Evolutionary conservation across 2,888 invertebrate species (phyloP).

Genomic region (Amiota minor): DNA sequence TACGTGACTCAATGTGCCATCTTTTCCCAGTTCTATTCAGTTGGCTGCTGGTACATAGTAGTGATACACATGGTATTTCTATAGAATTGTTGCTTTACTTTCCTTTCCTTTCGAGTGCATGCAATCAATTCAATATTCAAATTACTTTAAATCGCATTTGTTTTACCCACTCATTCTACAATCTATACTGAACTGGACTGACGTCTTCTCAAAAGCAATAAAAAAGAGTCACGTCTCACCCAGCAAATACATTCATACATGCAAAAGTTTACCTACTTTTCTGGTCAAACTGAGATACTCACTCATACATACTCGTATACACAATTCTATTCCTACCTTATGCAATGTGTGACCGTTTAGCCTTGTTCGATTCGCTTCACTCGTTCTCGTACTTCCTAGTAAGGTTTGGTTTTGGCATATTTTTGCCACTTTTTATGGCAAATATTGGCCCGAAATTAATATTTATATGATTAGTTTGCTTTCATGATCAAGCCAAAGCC

Average conservation of each 20-base stretch:
- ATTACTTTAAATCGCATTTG: constrained; percentile 64
- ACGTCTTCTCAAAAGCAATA: not conserved
- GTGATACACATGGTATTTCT: no score
- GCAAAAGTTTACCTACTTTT: not conserved
- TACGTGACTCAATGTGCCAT: constrained; percentile 35
- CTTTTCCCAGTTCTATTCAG: no score
- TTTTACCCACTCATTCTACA: constrained; percentile 37
- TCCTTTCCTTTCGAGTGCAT: constrained; percentile 49
- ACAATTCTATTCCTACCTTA: not conserved
- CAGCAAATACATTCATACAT: not conserved
- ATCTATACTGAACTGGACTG: no score
- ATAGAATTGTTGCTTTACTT: no score
- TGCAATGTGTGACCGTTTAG: not conserved
- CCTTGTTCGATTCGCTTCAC: no score
- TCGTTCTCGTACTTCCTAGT: no score
- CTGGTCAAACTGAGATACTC: not conserved
- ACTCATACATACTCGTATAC: not conserved
- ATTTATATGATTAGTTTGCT: constrained; percentile 12
- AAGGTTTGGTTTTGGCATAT: no score
- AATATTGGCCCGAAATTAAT: not conserved
- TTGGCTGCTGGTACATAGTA: no score
- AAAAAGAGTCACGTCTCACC: constrained; percentile 8
- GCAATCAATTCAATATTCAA: constrained; percentile 65
- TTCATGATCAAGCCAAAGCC: not conserved
- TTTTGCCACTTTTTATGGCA: not conserved